Evolutionary conservation across 2,888 invertebrate species (phyloP), one percentile per base, ranked within the genome.

Genomic region (Morpho helenor): DNA sequence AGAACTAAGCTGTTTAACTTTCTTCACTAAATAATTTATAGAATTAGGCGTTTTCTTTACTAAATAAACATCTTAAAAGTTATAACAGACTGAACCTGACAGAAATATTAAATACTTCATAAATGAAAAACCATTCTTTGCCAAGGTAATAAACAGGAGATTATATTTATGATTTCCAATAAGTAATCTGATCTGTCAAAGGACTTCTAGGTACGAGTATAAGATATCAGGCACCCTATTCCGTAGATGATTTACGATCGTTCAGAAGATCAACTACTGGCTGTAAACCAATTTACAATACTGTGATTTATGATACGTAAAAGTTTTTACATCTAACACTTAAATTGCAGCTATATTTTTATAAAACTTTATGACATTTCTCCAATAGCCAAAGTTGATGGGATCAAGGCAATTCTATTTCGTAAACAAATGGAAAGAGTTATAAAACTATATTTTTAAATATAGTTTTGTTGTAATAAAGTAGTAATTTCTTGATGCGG

Each of bases 251-350:
- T 86, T 88, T 87, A 87, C 75, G 71, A 73, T 69, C 67, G 64
- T 76, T 78, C 72, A 76, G 74, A 74, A 71, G 73, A 84, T 84
- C 77, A 80, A 76, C 77, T 82, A 79, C 75, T 75, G 75, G 79
- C 74, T 81, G 77, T 82, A 80, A 87, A 79, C 71, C 82, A 80
- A 87, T 86, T 84, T 87, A 84, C 81, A 84, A 84, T 83, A 78
- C 79, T 68, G 67, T 84, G 86, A 88, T 87, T 86, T 88, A 87
- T 86, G 81, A 68, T 76, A 67, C 71, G 78, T 80, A 80, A 81
- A 83, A 84, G 73, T 82, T 84, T 80, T 81, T 75, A 79, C 74
- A 74, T 74, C 66, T 44, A 46, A 46, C n/a, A 39, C 50, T 43
- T 55, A 43, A 42, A 10, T 23, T 47, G 10, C 39, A 31, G 50